These are phyloP conservation scores for Morpho deidamia DNA, from an alignment of 2,888 invertebrate species.

Conservation along the genomic window DNA sequence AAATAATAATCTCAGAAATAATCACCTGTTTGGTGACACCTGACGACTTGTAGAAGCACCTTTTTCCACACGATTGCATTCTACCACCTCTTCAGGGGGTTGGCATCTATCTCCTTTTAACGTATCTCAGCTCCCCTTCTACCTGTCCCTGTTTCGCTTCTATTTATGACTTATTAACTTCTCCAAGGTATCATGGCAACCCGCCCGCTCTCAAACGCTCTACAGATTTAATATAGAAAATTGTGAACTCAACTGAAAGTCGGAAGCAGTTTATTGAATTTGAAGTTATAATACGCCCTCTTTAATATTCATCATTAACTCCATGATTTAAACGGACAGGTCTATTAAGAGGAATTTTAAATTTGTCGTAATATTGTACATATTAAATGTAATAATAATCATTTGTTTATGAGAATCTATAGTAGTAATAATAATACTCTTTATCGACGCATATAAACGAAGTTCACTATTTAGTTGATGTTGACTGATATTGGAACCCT, in stretches of 20 bases:
- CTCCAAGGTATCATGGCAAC: constrained; percentile 77
- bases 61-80: constrained; percentile 75
- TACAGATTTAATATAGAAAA: constrained; percentile 73
- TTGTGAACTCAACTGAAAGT: constrained; percentile 66
- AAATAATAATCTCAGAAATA: neutral
- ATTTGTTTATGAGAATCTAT: too few relatives aligned
- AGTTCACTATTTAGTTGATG: too few relatives aligned
- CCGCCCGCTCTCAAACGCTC: constrained; percentile 45
- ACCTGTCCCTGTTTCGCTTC: constrained; percentile 48
- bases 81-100: constrained; percentile 63
- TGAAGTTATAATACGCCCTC: constrained; percentile 25
- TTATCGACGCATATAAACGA: too few relatives aligned
- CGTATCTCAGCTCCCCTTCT: constrained; percentile 27
- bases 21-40: constrained; percentile 13
- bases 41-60: constrained; percentile 52
- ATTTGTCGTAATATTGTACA: neutral
- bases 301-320: constrained; percentile 21
- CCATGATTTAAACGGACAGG: constrained; percentile 4
- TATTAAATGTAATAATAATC: too few relatives aligned
- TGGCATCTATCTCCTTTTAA: constrained; percentile 40
- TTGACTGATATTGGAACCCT: too few relatives aligned
- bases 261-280: constrained; percentile 72
- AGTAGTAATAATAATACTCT: too few relatives aligned
- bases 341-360: neutral
- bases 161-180: constrained; percentile 78